Conservation (phyloP, 2,113 vertebrate species). For the Hymenochirus boettgeri region DNA sequence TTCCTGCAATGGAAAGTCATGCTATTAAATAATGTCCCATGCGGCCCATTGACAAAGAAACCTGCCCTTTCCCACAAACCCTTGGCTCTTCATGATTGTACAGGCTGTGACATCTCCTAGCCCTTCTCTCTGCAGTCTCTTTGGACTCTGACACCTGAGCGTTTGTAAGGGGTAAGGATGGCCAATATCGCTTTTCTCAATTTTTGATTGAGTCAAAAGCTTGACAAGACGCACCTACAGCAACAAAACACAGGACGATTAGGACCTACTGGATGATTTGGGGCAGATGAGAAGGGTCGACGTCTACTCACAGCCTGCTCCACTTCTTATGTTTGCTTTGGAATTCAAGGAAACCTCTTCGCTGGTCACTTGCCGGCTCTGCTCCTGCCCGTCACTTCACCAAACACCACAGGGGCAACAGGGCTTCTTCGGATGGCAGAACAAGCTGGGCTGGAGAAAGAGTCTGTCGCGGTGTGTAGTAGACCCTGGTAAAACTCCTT, state of each 20-base stretch:
- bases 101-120: slow-evolving; percentile 61
- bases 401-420: slow-evolving; percentile 74
- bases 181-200: slow-evolving; percentile 63
- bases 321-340: slow-evolving; percentile 72
- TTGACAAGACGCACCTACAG: slow-evolving; percentile 68
- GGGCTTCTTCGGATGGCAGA: slow-evolving; percentile 43
- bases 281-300: no score
- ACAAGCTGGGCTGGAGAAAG: slow-evolving; percentile 43
- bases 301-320: slow-evolving; percentile 64
- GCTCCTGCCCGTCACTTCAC: slow-evolving; percentile 67
- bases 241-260: no score
- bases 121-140: slow-evolving; percentile 39
- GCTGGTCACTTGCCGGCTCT: slow-evolving; percentile 70
- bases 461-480: slow-evolving; percentile 55
- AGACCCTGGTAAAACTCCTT: slow-evolving; percentile 60
- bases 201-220: slow-evolving; percentile 58
- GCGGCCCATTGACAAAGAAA: no score
- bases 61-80: slow-evolving; percentile 49
- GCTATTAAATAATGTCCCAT: no score
- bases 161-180: slow-evolving; percentile 82
- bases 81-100: slow-evolving; percentile 89
- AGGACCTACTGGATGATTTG: no score
- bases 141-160: slow-evolving; percentile 75
- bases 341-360: slow-evolving; percentile 81
- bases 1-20: slow-evolving; percentile 64